These are phyloP conservation scores for Acanthisitta chloris DNA, from an alignment of 2,113 vertebrate genomes.

Conservation along the genomic window DNA sequence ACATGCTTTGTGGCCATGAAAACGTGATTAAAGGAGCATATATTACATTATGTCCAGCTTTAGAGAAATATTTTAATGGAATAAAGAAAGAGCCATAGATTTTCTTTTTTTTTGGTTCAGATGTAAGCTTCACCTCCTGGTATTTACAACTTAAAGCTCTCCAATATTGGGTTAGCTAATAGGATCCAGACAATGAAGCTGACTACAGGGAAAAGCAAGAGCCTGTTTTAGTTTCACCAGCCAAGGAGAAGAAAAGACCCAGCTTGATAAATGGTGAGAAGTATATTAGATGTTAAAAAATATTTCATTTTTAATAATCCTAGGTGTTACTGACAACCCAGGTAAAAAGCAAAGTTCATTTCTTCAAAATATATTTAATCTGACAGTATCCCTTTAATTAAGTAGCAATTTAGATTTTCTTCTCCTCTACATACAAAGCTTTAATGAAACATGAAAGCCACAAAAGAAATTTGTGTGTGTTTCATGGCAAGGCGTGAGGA, in stretches of 20 bases:
- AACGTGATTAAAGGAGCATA: neutral
- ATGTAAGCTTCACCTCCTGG: slow-evolving; percentile 11
- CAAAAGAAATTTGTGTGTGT: slow-evolving; percentile 39
- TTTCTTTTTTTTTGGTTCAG: neutral
- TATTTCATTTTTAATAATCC: slow-evolving; percentile 56
- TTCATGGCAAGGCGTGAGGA: slow-evolving; percentile 30
- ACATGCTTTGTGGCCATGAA: neutral
- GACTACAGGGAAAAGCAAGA: slow-evolving; percentile 13
- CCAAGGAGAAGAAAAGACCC: slow-evolving; percentile 10
- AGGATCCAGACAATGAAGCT: slow-evolving; percentile 45
- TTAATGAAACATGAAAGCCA: slow-evolving; percentile 57
- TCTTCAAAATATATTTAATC: slow-evolving; percentile 58
- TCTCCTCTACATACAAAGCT: slow-evolving; percentile 34
- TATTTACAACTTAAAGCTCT: slow-evolving; percentile 42
- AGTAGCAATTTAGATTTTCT: slow-evolving; percentile 52
- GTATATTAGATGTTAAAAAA: slow-evolving; percentile 36
- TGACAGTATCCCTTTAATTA: slow-evolving; percentile 56
- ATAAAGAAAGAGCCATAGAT: neutral
- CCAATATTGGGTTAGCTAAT: slow-evolving; percentile 15
- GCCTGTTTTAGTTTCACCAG: neutral
- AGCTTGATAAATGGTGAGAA: slow-evolving; percentile 37
- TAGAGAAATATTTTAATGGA: slow-evolving; percentile 21
- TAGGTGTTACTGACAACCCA: slow-evolving; percentile 47
- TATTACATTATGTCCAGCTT: slow-evolving; percentile 25
- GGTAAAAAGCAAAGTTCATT: slow-evolving; percentile 51